phyloP scores from a whole-genome alignment of 2,797 vertebrate species.

The Hapalemur alaotrensis region DNA sequence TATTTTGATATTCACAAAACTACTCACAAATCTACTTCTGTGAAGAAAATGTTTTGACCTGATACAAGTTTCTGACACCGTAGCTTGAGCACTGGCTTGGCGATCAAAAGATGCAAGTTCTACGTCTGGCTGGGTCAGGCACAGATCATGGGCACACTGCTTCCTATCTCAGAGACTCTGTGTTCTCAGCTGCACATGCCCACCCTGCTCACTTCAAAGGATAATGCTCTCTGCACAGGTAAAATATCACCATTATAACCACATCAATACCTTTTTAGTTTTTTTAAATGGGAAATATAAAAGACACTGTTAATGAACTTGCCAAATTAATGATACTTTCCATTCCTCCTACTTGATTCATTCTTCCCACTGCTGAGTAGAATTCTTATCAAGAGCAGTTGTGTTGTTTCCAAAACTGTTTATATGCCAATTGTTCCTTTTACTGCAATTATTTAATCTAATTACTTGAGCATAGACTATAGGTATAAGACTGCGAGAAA shows the following conservation, averaged over 20 bases:
- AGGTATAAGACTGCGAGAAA: background rate
- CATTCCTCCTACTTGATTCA: background rate
- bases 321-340: background rate
- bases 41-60: slow-evolving; percentile 42
- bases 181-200: background rate
- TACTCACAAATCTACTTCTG: slow-evolving; percentile 49
- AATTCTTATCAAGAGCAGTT: background rate
- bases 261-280: background rate
- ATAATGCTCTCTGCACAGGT: background rate
- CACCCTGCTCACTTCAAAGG: background rate
- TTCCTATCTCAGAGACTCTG: background rate
- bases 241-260: background rate
- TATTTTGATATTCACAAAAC: slow-evolving; percentile 57
- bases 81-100: background rate
- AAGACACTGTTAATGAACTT: background rate
- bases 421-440: background rate
- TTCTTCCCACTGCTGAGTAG: background rate
- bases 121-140: too few relatives aligned
- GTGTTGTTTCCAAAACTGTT: background rate
- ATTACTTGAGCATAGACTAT: background rate
- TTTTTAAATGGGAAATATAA: background rate
- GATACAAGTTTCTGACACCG: background rate
- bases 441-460: background rate
- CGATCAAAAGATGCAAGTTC: background rate
- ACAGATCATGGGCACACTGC: background rate